phyloP scores from a whole-genome alignment of 2,113 vertebrate genomes.

The Chlorocebus sabaeus region DNA sequence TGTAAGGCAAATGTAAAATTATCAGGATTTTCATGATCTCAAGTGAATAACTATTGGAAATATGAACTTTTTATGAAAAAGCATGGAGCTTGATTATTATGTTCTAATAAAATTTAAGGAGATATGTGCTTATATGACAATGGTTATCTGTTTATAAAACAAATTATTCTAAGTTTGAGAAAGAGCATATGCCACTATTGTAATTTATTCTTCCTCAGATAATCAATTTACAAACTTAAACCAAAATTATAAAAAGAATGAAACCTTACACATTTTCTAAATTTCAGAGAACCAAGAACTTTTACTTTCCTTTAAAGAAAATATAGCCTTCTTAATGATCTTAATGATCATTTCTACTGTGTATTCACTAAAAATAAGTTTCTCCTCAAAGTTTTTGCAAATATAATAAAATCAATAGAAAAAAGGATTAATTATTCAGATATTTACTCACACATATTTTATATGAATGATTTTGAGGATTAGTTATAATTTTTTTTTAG shows the following conservation, averaged over 20 bases:
- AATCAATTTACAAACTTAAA: neutral
- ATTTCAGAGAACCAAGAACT: neutral
- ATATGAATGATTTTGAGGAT: neutral
- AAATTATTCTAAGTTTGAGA: neutral
- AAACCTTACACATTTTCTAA: neutral
- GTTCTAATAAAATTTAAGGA: neutral
- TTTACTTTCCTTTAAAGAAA: neutral
- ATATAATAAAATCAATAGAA: neutral
- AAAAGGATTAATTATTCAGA: neutral
- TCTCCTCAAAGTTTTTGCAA: neutral
- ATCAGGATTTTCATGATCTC: neutral
- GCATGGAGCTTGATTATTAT: neutral
- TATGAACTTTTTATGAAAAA: neutral
- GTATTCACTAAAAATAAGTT: neutral
- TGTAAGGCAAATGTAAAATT: neutral
- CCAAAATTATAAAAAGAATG: neutral
- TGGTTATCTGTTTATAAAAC: neutral
- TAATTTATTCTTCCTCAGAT: neutral
- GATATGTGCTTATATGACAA: neutral
- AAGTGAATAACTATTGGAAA: neutral
- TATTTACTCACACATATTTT: neutral
- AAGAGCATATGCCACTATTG: neutral
- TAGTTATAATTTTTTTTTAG: neutral
- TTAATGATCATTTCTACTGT: neutral
- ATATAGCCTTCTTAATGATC: neutral